phyloP scores from a whole-genome alignment of 2,888 invertebrate species.

The Calameuta pallipes region DNA sequence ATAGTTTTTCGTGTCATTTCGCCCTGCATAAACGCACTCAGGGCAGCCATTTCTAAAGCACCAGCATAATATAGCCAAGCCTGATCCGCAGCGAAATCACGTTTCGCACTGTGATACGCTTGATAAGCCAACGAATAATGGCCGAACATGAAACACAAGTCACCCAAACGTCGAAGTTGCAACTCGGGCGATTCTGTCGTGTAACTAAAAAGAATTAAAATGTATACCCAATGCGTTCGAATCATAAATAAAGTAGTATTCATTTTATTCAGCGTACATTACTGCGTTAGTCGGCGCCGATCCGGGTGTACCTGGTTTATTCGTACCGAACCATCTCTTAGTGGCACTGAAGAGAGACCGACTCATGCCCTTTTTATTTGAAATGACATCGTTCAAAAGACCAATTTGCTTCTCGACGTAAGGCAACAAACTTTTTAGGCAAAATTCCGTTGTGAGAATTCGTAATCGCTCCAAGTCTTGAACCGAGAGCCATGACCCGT shows the following conservation, averaged over 20 bases:
- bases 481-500: slow-evolving; percentile 81
- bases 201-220: slow-evolving; percentile 71
- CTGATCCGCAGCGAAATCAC: slow-evolving; percentile 96
- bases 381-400: slow-evolving; percentile 80
- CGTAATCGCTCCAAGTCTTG: slow-evolving; percentile 89
- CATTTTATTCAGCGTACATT: slow-evolving; percentile 70
- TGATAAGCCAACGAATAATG: slow-evolving; percentile 93
- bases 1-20: slow-evolving; percentile 82
- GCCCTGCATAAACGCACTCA: slow-evolving; percentile 90
- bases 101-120: slow-evolving; percentile 95
- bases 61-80: slow-evolving; percentile 98
- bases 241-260: not conserved
- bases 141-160: slow-evolving; percentile 96
- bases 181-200: slow-evolving; percentile 88
- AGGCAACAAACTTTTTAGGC: slow-evolving; percentile 86
- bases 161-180: slow-evolving; percentile 91
- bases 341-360: slow-evolving; percentile 94
- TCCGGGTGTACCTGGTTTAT: slow-evolving; percentile 80
- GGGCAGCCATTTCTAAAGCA: slow-evolving; percentile 95
- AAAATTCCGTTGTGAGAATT: slow-evolving; percentile 88
- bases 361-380: slow-evolving; percentile 92
- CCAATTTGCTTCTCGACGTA: slow-evolving; percentile 91
- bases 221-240: slow-evolving; percentile 14
- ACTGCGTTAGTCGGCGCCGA: slow-evolving; percentile 80
- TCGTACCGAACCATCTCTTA: slow-evolving; percentile 94